Percentiles rank a stretch among this genome's conserved stretches.
Conservation (phyloP, 1,140 invertebrate genomes). For the Holcopasites calliopsidis region DNA sequence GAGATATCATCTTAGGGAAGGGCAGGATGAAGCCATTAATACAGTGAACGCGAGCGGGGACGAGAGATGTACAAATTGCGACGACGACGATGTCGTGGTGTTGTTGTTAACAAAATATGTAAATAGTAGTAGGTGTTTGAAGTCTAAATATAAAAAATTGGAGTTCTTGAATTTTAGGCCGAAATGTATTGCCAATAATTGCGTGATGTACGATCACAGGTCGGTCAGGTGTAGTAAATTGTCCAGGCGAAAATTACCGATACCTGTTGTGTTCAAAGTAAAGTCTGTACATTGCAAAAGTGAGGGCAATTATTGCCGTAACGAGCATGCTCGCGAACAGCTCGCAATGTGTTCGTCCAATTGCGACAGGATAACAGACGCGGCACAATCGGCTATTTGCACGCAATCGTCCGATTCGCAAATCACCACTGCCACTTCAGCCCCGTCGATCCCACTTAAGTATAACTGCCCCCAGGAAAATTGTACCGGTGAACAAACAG, state of each 20-base stretch:
- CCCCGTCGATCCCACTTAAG: background rate
- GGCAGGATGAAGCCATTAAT: background rate
- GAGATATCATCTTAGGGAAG: background rate
- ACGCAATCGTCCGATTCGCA: slow-evolving; percentile 37
- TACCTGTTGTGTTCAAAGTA: background rate
- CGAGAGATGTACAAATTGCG: background rate
- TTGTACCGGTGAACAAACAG: background rate
- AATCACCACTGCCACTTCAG: slow-evolving; percentile 24
- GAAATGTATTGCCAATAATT: background rate
- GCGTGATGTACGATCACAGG: background rate
- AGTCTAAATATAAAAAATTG: slow-evolving; percentile 1
- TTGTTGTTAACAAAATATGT: background rate
- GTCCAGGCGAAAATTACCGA: background rate
- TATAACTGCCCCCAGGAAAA: background rate
- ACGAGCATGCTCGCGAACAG: too few species aligned
- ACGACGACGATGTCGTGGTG: background rate
- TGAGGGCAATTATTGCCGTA: background rate
- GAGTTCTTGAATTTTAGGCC: slow-evolving; percentile 13
- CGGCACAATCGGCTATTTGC: too few species aligned
- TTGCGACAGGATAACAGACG: too few species aligned
- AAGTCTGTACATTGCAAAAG: background rate
- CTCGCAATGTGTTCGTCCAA: background rate
- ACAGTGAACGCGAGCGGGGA: background rate
- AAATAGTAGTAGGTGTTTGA: slow-evolving; percentile 6
- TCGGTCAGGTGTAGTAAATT: background rate